Conservation (phyloP, 2,797 vertebrate species). For the Lacerta viridis region DNA sequence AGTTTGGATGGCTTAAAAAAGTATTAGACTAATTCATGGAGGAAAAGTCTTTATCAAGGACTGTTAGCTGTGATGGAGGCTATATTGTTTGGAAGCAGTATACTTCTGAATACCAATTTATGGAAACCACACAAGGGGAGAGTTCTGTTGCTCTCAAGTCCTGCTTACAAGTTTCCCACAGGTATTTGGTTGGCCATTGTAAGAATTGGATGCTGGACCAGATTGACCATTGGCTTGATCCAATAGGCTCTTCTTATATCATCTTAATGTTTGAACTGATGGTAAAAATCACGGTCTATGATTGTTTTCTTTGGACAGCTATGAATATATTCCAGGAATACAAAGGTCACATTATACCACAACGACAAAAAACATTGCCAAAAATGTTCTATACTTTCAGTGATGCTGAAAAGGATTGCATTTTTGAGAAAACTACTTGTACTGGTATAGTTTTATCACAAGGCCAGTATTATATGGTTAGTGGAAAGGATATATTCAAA, state of each 20-base stretch:
- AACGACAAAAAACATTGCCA: slow-evolving; percentile 16
- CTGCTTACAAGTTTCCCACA: no score
- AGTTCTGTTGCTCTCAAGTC: no score
- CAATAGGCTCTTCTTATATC: neutral
- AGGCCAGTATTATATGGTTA: slow-evolving; percentile 14
- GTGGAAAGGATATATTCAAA: slow-evolving; percentile 33
- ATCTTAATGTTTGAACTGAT: neutral
- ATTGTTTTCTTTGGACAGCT: slow-evolving; percentile 20
- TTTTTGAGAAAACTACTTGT: slow-evolving; percentile 42
- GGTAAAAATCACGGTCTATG: neutral
- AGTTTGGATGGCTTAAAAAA: no score
- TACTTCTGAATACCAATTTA: no score
- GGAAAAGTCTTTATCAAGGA: no score
- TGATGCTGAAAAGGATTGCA: slow-evolving; percentile 35
- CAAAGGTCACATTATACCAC: slow-evolving; percentile 22
- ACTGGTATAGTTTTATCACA: slow-evolving; percentile 37
- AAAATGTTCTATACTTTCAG: slow-evolving; percentile 9
- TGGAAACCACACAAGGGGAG: no score
- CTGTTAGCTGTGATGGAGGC: no score
- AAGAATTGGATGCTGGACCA: no score
- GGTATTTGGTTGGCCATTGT: no score
- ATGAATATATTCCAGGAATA: slow-evolving; percentile 43
- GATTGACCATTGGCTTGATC: no score
- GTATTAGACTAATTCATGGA: no score
- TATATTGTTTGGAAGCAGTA: no score